phyloP scores from a whole-genome alignment of 1,140 invertebrate genomes.

The Drosophila kikkawai region DNA sequence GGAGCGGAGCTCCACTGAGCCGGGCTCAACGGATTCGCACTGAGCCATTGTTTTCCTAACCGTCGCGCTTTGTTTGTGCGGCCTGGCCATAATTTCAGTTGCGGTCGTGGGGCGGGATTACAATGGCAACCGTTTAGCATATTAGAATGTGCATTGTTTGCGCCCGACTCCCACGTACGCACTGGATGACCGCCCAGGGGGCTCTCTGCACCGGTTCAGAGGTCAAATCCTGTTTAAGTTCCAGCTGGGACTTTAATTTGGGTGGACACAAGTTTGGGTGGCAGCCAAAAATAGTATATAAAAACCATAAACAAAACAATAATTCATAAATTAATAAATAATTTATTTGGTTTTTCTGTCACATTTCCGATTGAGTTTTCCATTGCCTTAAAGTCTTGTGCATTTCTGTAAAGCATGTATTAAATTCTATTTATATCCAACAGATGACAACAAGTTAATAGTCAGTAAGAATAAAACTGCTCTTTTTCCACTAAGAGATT shows the following conservation, averaged over 20 bases:
- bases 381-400: neutral
- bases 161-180: conserved; percentile 30
- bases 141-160: conserved; percentile 68
- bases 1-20: conserved; percentile 5
- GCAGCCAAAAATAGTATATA: neutral
- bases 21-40: conserved; percentile 42
- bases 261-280: neutral
- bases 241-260: conserved; percentile 1
- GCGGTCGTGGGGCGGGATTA: conserved; percentile 19
- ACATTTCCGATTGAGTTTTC: neutral
- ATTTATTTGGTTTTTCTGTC: neutral
- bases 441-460: neutral
- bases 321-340: neutral
- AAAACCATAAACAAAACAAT: neutral
- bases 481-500: neutral
- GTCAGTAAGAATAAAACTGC: neutral
- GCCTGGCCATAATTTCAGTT: conserved; percentile 31
- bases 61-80: conserved; percentile 53
- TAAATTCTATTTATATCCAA: neutral
- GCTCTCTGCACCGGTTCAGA: neutral
- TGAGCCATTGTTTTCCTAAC: conserved; percentile 55
- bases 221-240: conserved; percentile 6
- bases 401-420: neutral
- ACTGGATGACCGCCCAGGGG: conserved; percentile 14
- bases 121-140: conserved; percentile 63